phyloP scores from a whole-genome alignment of 2,888 invertebrate genomes.

The Girardia tigrina region DNA sequence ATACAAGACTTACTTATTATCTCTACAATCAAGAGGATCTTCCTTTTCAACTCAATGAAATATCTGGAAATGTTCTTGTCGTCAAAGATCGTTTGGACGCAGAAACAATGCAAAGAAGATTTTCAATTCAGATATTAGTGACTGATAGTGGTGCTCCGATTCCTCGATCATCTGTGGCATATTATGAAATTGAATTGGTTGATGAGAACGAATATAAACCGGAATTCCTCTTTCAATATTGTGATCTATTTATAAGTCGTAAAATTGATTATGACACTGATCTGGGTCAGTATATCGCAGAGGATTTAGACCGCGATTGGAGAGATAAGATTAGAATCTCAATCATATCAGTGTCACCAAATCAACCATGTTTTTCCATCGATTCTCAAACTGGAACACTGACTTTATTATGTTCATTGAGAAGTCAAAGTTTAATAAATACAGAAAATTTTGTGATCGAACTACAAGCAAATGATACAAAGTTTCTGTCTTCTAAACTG shows the following conservation, averaged over 20 bases:
- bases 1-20: conserved; percentile 25
- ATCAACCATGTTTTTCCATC: conserved; percentile 28
- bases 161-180: conserved; percentile 21
- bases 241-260: not conserved
- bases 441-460: not conserved
- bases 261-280: not conserved
- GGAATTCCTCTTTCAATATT: conserved; percentile 28
- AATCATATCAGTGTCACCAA: not conserved
- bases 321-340: not conserved
- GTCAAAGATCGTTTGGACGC: conserved; percentile 30
- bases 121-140: conserved; percentile 21
- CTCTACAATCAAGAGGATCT: conserved; percentile 26
- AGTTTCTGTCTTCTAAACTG: not conserved
- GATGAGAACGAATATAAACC: conserved; percentile 34
- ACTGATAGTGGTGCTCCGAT: conserved; percentile 32
- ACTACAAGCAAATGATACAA: not conserved
- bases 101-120: conserved; percentile 32
- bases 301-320: conserved; percentile 35
- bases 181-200: conserved; percentile 3
- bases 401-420: conserved; percentile 24
- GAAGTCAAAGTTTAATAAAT: not conserved
- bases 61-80: not conserved
- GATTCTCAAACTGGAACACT: conserved; percentile 24
- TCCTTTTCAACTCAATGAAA: conserved; percentile 31
- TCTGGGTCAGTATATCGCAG: conserved; percentile 26